These are phyloP conservation scores for Branchellion lobata DNA, from an alignment of 2,888 invertebrate genomes.

Conservation along the genomic window DNA sequence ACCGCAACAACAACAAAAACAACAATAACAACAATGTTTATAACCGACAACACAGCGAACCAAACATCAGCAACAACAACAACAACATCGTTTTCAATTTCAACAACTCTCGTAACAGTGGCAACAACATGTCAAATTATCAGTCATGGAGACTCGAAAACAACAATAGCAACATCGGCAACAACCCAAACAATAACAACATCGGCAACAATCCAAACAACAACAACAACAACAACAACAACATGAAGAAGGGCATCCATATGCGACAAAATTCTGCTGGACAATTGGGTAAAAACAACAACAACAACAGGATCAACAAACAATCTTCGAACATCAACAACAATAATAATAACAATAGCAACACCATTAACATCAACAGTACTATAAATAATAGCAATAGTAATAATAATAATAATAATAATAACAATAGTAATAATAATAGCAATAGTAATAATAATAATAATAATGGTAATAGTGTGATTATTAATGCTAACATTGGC, in stretches of 20 bases:
- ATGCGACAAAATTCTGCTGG: neutral
- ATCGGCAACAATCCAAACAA: neutral
- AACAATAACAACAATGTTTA: too few species aligned
- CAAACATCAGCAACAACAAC: too few species aligned
- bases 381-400: neutral
- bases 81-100: too few species aligned
- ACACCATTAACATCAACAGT: neutral
- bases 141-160: neutral
- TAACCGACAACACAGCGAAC: too few species aligned
- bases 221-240: neutral
- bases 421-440: constrained; percentile 1
- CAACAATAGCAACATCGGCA: neutral
- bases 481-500: neutral
- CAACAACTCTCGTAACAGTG: too few species aligned
- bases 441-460: neutral
- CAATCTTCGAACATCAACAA: neutral
- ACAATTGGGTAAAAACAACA: neutral
- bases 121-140: too few species aligned
- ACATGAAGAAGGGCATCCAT: neutral
- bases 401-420: constrained; percentile 5
- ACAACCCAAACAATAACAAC: neutral
- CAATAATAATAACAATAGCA: neutral
- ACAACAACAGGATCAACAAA: neutral
- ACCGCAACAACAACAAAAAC: neutral
- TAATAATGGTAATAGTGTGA: neutral